Evolutionary conservation across 1,140 invertebrate genomes (phyloP), one percentile per base, ranked within the genome.

Genomic region (Philotrypesis tridentata): DNA sequence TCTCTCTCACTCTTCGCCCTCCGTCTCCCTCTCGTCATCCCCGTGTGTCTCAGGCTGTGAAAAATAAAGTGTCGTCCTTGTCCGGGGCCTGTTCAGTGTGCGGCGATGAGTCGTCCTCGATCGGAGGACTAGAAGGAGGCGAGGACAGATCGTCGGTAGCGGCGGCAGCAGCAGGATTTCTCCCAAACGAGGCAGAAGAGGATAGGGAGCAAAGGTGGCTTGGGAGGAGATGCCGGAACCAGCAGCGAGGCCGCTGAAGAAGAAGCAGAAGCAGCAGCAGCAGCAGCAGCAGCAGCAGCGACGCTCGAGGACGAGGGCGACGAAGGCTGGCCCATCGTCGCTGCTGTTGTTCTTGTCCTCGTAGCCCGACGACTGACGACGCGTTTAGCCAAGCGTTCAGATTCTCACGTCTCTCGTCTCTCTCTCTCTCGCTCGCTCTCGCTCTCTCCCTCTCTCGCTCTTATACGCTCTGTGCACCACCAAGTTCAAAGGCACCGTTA

Each of bases 181-280:
- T n/a, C n/a, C n/a, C n/a, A 5, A 61, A 17, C 14, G 12, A 23
- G 60, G 14, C 4, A 5, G 14, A 70, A 31, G 21, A 70, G 33
- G 33, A 31, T n/a, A 70, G 68, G 17, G 31, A 27, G 61, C n/a
- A 65, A 12, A 29, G 17, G 29, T 12, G 68, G 31, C 9, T 31
- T 14, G 9, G 68, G 68, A 70, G 68, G 63, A 67, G 12, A 65
- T 65, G 61, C 61, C 61, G 61, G 61, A 65, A 29, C 61, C 61
- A 29, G 61, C 23, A 29, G 61, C 27, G 61, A 25, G 61, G 27
- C 5, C 61, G 9, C 23, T 9, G 61, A 65, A 25, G 61, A 65
- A 29, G 61, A 65, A 25, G 25, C 48, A 65, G 61, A 23, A 25
- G 61, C 48, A 55, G 48, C 48, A n/a, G n/a, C 48, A 65, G 61